These are phyloP conservation scores for Phalanger gymnotis DNA, from an alignment of 2,797 vertebrate genomes.

Conservation along the genomic window DNA sequence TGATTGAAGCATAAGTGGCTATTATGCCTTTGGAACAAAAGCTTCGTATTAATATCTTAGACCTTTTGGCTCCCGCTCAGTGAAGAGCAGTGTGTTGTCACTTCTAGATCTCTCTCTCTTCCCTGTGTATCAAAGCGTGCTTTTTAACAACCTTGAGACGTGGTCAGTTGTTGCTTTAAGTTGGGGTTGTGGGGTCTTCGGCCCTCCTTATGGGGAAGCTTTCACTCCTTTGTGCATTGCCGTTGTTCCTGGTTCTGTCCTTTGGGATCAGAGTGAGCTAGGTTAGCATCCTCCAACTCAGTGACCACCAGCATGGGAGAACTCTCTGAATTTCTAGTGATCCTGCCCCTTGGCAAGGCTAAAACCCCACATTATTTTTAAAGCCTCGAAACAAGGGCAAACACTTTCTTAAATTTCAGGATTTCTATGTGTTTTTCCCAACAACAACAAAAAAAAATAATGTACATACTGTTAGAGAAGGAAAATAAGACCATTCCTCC, in stretches of 20 bases:
- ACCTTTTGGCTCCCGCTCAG: neutral
- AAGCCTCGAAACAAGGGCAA: neutral
- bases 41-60: neutral
- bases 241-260: neutral
- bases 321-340: neutral
- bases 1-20: neutral
- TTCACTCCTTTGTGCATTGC: neutral
- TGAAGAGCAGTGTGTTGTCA: neutral
- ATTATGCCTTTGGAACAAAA: neutral
- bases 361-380: neutral
- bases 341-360: neutral
- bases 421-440: neutral
- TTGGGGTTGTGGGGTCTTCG: neutral
- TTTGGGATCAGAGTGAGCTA: neutral
- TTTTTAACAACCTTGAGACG: neutral
- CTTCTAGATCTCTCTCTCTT: neutral
- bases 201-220: neutral
- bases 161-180: neutral
- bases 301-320: neutral
- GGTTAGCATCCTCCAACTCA: neutral
- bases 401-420: too few species aligned
- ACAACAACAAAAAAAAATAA: neutral
- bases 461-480: neutral
- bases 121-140: neutral
- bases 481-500: neutral